A percentile compares a stretch with the other conserved stretches of the same genome.
Evolutionary conservation across 2,888 invertebrate species (phyloP).

Genomic region (Xanthostigma xanthostigma): DNA sequence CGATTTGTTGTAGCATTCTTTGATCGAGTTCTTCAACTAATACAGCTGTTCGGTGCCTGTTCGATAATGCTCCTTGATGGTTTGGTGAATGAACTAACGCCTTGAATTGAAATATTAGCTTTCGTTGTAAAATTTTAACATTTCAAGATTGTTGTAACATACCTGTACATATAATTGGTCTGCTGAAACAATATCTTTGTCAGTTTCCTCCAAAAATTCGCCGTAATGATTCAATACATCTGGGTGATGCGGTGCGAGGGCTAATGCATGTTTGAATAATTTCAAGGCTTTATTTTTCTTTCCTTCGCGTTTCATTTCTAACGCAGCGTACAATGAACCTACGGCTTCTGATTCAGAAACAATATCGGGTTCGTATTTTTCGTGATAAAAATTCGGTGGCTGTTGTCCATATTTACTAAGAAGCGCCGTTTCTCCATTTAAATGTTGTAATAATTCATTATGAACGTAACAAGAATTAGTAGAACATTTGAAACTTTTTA

Average conservation of each 20-base stretch:
- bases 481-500: too few relatives aligned
- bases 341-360: conserved; percentile 57
- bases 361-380: conserved; percentile 1
- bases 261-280: conserved; percentile 79
- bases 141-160: conserved; percentile 7
- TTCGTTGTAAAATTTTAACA: background rate
- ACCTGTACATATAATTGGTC: conserved; percentile 80
- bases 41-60: conserved; percentile 71
- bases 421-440: too few relatives aligned
- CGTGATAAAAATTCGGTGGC: too few relatives aligned
- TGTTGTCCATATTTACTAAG: too few relatives aligned
- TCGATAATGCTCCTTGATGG: conserved; percentile 62
- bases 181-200: conserved; percentile 73
- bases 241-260: conserved; percentile 80
- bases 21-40: conserved; percentile 83
- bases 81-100: conserved; percentile 73
- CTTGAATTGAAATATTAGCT: conserved; percentile 18
- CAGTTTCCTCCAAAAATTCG: conserved; percentile 76
- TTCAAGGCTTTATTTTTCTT: conserved; percentile 76
- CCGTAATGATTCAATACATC: conserved; percentile 87
- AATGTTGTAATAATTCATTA: too few relatives aligned
- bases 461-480: too few relatives aligned
- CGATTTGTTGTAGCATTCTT: conserved; percentile 59
- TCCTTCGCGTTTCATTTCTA: conserved; percentile 69
- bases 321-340: conserved; percentile 68